A percentile compares a stretch with the other conserved stretches of the same genome.
Conservation (phyloP, 92 coral and sea anemone species). For the Ricordea florida region DNA sequence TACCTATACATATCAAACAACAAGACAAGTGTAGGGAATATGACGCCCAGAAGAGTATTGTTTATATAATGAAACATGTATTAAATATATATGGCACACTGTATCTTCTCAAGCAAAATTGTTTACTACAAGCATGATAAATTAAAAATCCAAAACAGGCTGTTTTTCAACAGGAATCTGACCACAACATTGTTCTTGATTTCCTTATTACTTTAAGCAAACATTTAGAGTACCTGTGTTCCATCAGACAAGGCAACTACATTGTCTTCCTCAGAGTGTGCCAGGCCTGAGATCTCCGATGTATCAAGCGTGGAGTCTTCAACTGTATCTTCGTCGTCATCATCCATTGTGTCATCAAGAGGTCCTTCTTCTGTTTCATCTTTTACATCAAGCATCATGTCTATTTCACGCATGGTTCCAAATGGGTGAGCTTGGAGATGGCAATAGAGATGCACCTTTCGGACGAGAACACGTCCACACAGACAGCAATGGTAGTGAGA, state of each 20-base stretch:
- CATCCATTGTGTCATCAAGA: constrained; percentile 64
- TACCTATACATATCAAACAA: too few species aligned
- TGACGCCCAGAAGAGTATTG: too few species aligned
- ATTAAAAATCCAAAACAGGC: too few species aligned
- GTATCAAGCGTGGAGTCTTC: constrained; percentile 69
- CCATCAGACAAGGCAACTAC: constrained; percentile 85
- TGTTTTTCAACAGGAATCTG: too few species aligned
- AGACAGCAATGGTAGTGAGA: constrained; percentile 94
- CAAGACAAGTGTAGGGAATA: too few species aligned
- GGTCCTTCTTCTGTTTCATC: constrained; percentile 69
- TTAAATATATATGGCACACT: too few species aligned
- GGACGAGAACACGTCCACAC: constrained; percentile 84
- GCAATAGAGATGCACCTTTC: constrained; percentile 86
- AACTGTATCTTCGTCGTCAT: constrained; percentile 61
- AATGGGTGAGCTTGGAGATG: constrained; percentile 86
- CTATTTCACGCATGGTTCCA: constrained; percentile 74
- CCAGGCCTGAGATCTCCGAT: constrained; percentile 62
- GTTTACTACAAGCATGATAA: too few species aligned
- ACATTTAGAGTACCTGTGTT: constrained; percentile 79
- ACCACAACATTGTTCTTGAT: too few species aligned
- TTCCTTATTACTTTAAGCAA: too few species aligned
- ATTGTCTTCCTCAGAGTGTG: constrained; percentile 55
- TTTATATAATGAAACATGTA: too few species aligned
- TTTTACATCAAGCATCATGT: constrained; percentile 65
- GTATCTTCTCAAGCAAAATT: too few species aligned